Percentiles rank a stretch among this genome's conserved stretches.
phyloP scores from a whole-genome alignment of 2,888 invertebrate genomes.

The Hydropsyche betteni region DNA sequence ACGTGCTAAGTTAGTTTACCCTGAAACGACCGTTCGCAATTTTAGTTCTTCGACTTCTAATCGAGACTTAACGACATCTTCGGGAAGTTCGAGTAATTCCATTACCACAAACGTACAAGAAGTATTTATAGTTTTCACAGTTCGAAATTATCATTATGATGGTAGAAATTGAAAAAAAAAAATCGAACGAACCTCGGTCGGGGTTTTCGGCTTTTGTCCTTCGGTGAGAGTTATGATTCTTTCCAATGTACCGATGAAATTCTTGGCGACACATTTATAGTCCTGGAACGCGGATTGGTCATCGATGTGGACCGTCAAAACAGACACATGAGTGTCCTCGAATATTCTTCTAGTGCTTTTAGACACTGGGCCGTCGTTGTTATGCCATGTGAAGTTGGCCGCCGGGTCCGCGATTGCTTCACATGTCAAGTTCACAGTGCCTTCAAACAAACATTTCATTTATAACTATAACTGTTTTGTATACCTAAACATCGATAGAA shows the following conservation, averaged over 20 bases:
- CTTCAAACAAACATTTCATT: constrained; percentile 54
- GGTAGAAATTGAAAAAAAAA: too few species aligned
- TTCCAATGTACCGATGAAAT: constrained; percentile 63
- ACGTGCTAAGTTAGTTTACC: too few species aligned
- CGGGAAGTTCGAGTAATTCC: too few species aligned
- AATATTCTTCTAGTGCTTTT: constrained; percentile 56
- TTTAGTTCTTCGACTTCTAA: too few species aligned
- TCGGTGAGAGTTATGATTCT: constrained; percentile 62
- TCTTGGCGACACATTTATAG: constrained; percentile 66
- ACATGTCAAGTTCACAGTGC: constrained; percentile 68
- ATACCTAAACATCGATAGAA: background rate
- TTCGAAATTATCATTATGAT: too few species aligned
- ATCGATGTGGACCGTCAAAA: constrained; percentile 56
- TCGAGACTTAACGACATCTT: too few species aligned
- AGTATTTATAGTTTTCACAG: too few species aligned
- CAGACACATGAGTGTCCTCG: constrained; percentile 56
- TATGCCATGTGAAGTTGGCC: constrained; percentile 65
- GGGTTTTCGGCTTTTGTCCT: constrained; percentile 66
- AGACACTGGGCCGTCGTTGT: constrained; percentile 53
- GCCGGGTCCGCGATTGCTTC: constrained; percentile 66
- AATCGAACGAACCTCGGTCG: constrained; percentile 53
- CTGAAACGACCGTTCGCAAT: too few species aligned
- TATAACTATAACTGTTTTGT: background rate
- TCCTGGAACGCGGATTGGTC: constrained; percentile 60
- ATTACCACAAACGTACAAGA: too few species aligned